These are phyloP conservation scores for Anthoscopus minutus DNA, from an alignment of 2,113 vertebrate genomes.

Conservation along the genomic window DNA sequence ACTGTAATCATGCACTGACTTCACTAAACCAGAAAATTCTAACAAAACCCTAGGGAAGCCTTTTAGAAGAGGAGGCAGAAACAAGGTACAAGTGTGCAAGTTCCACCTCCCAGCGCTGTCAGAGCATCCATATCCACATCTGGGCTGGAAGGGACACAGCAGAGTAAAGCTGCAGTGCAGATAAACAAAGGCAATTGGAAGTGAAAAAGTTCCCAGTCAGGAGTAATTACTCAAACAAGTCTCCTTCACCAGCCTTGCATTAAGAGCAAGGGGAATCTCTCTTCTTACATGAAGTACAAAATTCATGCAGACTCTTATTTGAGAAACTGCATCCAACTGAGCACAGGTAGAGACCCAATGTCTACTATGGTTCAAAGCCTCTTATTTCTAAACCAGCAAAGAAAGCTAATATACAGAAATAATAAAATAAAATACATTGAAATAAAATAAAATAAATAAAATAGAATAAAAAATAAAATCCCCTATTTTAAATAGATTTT, in stretches of 20 bases:
- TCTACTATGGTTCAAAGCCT: not conserved
- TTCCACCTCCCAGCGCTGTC: not conserved
- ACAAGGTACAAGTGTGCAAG: not conserved
- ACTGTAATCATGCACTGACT: not conserved
- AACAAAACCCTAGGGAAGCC: not conserved
- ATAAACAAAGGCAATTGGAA: not conserved
- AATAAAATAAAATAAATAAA: not conserved
- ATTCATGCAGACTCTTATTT: not conserved
- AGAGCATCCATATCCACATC: not conserved
- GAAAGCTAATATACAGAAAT: not conserved
- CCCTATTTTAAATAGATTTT: not conserved
- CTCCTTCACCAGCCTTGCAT: not conserved
- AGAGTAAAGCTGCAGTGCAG: not conserved
- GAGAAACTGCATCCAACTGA: not conserved
- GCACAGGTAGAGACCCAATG: not conserved
- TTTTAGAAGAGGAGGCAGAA: not conserved
- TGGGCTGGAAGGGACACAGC: not conserved
- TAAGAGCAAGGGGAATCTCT: not conserved
- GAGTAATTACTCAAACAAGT: not conserved
- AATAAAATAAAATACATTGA: not conserved
- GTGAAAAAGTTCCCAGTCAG: not conserved
- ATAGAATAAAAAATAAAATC: too few species aligned
- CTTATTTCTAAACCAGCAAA: not conserved
- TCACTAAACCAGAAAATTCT: not conserved
- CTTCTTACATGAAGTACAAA: not conserved